Percentiles rank a stretch among this genome's conserved stretches.
These are phyloP conservation scores for Chaenocephalus aceratus DNA, from an alignment of 2,113 vertebrate genomes.

Conservation along the genomic window DNA sequence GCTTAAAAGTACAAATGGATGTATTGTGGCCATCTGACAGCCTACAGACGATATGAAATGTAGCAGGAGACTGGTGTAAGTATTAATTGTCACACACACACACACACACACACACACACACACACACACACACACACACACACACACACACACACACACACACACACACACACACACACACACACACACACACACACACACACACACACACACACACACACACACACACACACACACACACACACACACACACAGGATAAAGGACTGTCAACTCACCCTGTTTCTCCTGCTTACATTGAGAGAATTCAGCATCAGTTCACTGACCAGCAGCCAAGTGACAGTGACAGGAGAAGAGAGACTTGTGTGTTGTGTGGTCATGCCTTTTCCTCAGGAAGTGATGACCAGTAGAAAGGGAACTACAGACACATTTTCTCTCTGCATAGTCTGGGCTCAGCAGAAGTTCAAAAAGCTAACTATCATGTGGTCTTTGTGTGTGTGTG, in stretches of 20 bases:
- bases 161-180: neutral
- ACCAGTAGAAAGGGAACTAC: constrained; percentile 83
- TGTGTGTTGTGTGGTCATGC: constrained; percentile 57
- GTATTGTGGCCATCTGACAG: neutral
- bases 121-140: too few species aligned
- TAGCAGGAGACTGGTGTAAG: neutral
- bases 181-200: neutral
- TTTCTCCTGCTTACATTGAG: constrained; percentile 27
- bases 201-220: neutral
- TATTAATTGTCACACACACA: neutral
- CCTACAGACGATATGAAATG: neutral
- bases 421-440: constrained; percentile 67
- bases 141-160: too few species aligned
- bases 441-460: constrained; percentile 79
- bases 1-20: neutral
- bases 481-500: constrained; percentile 72
- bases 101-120: too few species aligned
- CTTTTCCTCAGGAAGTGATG: constrained; percentile 82
- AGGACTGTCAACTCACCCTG: constrained; percentile 58
- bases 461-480: constrained; percentile 85
- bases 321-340: constrained; percentile 46
- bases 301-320: constrained; percentile 25
- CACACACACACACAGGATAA: neutral
- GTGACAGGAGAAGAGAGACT: constrained; percentile 29
- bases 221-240: constrained; percentile 11